Evolutionary conservation across 1,140 invertebrate genomes (phyloP), one percentile per base, ranked within the genome.

Genomic region (Heterodera schachtii): DNA sequence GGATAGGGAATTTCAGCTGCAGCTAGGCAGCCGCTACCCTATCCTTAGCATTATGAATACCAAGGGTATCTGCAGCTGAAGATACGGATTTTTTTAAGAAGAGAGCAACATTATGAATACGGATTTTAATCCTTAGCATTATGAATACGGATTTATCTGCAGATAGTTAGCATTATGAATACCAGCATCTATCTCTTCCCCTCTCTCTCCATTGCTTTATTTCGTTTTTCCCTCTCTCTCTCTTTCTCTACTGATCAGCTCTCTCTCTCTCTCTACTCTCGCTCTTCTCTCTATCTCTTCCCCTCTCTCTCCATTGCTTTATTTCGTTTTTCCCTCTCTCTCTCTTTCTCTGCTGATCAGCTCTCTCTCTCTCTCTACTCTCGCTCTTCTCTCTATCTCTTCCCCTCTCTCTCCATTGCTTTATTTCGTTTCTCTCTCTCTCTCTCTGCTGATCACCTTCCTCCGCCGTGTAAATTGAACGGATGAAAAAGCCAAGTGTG

Each of bases 381-480:
- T 31, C 44, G 47, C 43, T 85, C 46, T 75, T 9, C 11, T 76
- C 64, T 11, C 11, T 46, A 46, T 3, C 41, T 31, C 43, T 31
- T 46, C 11, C 47, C 67, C 43, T 57, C 43, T 52, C 64, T 1
- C 11, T 43, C 21, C 67, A 11, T 31, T 31, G 31, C 31, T 31
- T 31, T 31, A 31, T 31, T 31, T 31, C 31, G 31, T 31, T 31
- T 11, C 31, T 76, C 60, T 9, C 1, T 84, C 73, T 47, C 19
- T 41, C 0, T 67, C n/a, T 78, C 43, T 84, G 52, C 73, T 85
- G 8, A 47, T 78, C 75, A 88, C 84, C 80, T 88, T 64, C 87
- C 7, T 88, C 88, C 44, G 89, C 88, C 5, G 87, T 88, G 83
- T 88, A 88, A n/a, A 90, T 84, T 11, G 88, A 90, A 19, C 84